A percentile compares a stretch with the other conserved stretches of the same genome.
Conservation (phyloP, 37 sponge, comb jelly and placozoan species). For the Diacarnus erythraeanus region DNA sequence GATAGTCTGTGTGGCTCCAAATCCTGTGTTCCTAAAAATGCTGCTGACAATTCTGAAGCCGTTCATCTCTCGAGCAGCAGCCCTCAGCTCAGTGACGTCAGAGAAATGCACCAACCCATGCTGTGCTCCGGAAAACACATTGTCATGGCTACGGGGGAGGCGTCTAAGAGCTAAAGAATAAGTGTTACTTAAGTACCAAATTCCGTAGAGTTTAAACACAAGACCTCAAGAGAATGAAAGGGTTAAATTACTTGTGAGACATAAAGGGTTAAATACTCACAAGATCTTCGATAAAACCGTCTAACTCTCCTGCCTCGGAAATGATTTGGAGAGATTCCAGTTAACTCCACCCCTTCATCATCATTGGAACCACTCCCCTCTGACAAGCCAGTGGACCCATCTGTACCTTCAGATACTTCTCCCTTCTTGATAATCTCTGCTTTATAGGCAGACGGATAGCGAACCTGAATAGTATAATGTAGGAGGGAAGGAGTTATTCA, state of each 20-base stretch:
- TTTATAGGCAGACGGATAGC: slow-evolving; percentile 72
- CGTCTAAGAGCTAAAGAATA: not conserved
- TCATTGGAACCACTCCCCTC: slow-evolving; percentile 13
- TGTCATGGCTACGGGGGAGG: not conserved
- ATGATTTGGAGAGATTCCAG: too few species aligned
- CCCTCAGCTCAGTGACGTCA: slow-evolving; percentile 56
- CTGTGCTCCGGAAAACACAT: not conserved
- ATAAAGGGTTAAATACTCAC: too few species aligned
- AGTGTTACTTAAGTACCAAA: too few species aligned
- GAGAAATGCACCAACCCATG: slow-evolving; percentile 61
- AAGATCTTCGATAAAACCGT: too few species aligned
- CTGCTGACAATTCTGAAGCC: slow-evolving; percentile 26
- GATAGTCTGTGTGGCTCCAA: slow-evolving; percentile 36
- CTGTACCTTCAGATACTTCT: not conserved
- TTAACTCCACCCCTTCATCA: slow-evolving; percentile 13
- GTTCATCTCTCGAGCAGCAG: slow-evolving; percentile 70
- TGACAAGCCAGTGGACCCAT: slow-evolving; percentile 11
- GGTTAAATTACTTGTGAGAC: too few species aligned
- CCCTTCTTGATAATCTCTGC: slow-evolving; percentile 42
- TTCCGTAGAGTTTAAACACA: too few species aligned
- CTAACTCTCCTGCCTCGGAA: too few species aligned
- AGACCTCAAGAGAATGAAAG: too few species aligned
- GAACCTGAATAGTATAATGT: not conserved
- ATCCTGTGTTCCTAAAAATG: slow-evolving; percentile 27
- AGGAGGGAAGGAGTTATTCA: too few species aligned